Evolutionary conservation across 2,888 invertebrate genomes (phyloP), one percentile per base, ranked within the genome.

Genomic region (Diarsia rubi): DNA sequence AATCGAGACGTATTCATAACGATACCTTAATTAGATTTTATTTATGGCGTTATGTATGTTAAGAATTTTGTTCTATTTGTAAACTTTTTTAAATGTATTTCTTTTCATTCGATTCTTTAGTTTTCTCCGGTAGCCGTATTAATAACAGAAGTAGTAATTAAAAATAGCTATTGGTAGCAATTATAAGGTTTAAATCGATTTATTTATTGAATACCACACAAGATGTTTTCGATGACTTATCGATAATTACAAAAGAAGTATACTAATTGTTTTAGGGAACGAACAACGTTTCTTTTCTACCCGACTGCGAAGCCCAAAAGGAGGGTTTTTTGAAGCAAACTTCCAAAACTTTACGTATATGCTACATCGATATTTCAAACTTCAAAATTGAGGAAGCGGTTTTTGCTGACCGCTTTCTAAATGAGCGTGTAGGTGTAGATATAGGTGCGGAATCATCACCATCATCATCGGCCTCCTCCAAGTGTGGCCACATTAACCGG

Each of bases 21-120:
- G 81, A 85, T 73, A 57, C 60, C 45, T 79, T 82, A 87, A 86
- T 82, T 81, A 81, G 67, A 79, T 80, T 75, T 70, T 72, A 73
- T 76, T 74, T 66, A 72, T 70, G 21, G 31, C 54, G 69, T 65
- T 62, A 73, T 69, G 37, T 21, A 59, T 37, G 54, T 65, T 68
- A 73, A 44, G 52, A 63, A 47, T 73, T 45, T 47, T 44, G 16
- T 59, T 42, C 37, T 31, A 24, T 57, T 70, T 21, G 14, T 52
- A 31, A 6, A 27, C 21, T 57, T 44, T 52, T 16, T n/a, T 16
- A 11, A 42, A 64, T 31, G 42, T 14, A 57, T 79, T 78, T 68
- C 2, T 21, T 47, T 69, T 77, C 54, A 73, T 76, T 65, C 44
- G 0, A 31, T n/a, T 63, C 59, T 70, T 67, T 47, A 3, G 5